Base-by-base conservation (phyloP, 2,113 vertebrate genomes). In the Cryptoleucopteryx plumbea region DNA sequence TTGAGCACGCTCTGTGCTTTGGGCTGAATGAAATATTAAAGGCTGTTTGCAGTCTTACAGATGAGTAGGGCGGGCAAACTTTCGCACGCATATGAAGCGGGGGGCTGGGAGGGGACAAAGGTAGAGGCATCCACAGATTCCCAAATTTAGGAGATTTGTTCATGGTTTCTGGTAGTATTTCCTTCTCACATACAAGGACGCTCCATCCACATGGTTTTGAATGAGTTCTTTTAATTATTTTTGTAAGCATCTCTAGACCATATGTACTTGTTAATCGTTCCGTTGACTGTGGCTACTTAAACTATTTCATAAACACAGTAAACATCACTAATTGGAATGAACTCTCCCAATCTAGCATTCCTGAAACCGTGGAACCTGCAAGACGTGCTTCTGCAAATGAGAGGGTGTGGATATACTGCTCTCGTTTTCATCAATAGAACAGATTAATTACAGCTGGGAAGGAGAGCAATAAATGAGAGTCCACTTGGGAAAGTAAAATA, bases 1-100 rank as follows among this genome's bases (percentile, higher is more conserved):
- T 98, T 98, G 97, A 98, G 97, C 97, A 97, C 84, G 87, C 96
- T 97, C 95, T 98, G 97, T 97, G 98, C 97, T 98, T 98, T 98
- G 96, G 98, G 96, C 93, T 95, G 95, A 97, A 98, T 99, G 95
- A 99, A 99, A 99, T 99, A 99, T 99, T 99, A 98, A 99, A 98
- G 90, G 93, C 97, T 98, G 97, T 98, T 98, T 98, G 98, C 81
- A 90, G 97, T 98, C 97, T 99, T 97, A 96, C 96, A 98, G 97
- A 96, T 96, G 96, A 97, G 97, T 93, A 93, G 90, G 94, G 96
- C 96, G 98, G 94, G 97, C 95, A 98, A 98, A 98, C 94, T 98
- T 98, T 98, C 13, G 71, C 97, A 98, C 82, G 96, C 97, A 98
- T 90, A 94, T 55, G 89, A 77, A 19, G 20, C 5, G 22, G 17